Evolutionary conservation across 2,888 invertebrate genomes (phyloP).

Genomic region (Limnephilus marmoratus): DNA sequence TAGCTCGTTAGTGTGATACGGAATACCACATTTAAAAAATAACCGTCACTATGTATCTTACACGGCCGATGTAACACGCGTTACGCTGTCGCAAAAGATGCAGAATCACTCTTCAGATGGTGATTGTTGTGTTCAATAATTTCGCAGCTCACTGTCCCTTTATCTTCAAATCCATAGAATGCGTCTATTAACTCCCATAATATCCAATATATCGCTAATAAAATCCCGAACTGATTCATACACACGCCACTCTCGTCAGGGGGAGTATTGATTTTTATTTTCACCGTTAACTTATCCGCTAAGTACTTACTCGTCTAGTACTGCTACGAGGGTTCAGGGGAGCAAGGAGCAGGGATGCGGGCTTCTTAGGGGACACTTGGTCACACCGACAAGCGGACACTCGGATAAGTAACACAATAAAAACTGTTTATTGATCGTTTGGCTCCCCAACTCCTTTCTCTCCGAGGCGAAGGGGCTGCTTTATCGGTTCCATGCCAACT

Average conservation of each 20-base stretch:
- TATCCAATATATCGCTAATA: neutral
- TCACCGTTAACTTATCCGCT: constrained; percentile 29
- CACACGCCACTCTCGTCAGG: neutral
- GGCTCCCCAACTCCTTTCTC: neutral
- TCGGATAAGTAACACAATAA: constrained; percentile 54
- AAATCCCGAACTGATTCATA: neutral
- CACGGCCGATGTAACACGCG: too few species aligned
- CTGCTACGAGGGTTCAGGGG: neutral
- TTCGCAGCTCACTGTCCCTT: neutral
- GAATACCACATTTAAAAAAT: too few species aligned
- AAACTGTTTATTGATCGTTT: constrained; percentile 57
- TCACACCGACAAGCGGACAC: constrained; percentile 51
- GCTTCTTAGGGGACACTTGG: constrained; percentile 63
- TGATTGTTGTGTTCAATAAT: neutral
- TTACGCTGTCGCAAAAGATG: too few species aligned
- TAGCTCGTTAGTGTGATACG: too few species aligned
- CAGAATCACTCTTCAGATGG: neutral
- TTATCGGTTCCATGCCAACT: neutral
- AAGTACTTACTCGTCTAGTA: neutral
- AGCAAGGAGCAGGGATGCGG: neutral
- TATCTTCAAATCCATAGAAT: neutral
- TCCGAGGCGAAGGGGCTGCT: neutral
- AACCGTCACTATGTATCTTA: too few species aligned
- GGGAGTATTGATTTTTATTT: constrained; percentile 44
- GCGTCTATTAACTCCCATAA: neutral